Percentiles rank a stretch among this genome's conserved stretches.
phyloP scores from a whole-genome alignment of 2,888 invertebrate species.

The Rhyacophila evoluta region DNA sequence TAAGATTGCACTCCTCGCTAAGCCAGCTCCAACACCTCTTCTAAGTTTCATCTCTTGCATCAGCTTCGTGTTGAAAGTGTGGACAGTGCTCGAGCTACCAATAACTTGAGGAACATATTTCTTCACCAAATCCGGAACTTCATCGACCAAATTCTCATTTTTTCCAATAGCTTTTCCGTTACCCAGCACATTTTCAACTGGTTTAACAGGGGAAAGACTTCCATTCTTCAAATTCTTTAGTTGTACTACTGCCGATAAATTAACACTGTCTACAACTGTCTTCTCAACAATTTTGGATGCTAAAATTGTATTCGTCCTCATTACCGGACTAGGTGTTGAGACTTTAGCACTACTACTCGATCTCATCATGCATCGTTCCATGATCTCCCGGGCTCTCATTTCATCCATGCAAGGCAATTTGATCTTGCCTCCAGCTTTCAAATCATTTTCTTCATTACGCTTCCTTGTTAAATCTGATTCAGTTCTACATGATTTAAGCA shows the following conservation, averaged over 20 bases:
- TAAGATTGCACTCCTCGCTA: slow-evolving; percentile 40
- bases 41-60: slow-evolving; percentile 41
- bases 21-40: neutral
- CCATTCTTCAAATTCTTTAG: slow-evolving; percentile 50
- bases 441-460: slow-evolving; percentile 58
- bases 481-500: slow-evolving; percentile 64
- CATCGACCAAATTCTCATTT: neutral
- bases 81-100: slow-evolving; percentile 65
- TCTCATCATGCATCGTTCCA: slow-evolving; percentile 50
- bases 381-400: slow-evolving; percentile 56
- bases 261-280: neutral
- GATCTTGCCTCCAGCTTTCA: slow-evolving; percentile 54
- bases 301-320: neutral
- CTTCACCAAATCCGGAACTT: slow-evolving; percentile 59
- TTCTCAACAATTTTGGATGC: neutral
- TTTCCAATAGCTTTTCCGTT: neutral
- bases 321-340: neutral
- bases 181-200: slow-evolving; percentile 60
- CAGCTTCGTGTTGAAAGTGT: slow-evolving; percentile 58
- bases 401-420: slow-evolving; percentile 60
- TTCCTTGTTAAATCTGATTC: slow-evolving; percentile 66
- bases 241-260: slow-evolving; percentile 37
- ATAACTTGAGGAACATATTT: slow-evolving; percentile 67
- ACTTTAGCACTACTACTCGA: slow-evolving; percentile 25
- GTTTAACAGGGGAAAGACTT: slow-evolving; percentile 59